Percentiles rank a stretch among this genome's conserved stretches.
These are phyloP conservation scores for Oligia latruncula DNA, from an alignment of 2,888 invertebrate genomes.

Conservation along the genomic window DNA sequence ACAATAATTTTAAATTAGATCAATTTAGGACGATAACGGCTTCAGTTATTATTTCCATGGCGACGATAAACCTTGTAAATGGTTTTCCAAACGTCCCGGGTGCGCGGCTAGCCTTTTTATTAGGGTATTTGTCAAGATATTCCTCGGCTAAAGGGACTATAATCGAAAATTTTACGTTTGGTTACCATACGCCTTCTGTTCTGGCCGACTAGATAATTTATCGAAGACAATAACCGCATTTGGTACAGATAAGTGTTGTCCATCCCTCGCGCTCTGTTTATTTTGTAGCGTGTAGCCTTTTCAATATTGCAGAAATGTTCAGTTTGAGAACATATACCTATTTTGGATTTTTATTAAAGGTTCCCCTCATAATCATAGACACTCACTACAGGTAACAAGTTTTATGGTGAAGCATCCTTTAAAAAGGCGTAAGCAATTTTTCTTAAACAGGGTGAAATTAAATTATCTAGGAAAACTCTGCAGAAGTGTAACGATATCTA, in stretches of 20 bases:
- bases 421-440: neutral
- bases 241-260: constrained; percentile 52
- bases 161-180: constrained; percentile 87
- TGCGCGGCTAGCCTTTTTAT: constrained; percentile 87
- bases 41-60: constrained; percentile 89
- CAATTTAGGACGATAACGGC: constrained; percentile 89
- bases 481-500: neutral
- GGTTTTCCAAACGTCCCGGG: constrained; percentile 88
- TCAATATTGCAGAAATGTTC: neutral
- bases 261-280: constrained; percentile 36
- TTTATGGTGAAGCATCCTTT: neutral
- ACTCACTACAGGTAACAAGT: neutral
- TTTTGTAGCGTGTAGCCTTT: constrained; percentile 16
- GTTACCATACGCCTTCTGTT: constrained; percentile 82
- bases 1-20: constrained; percentile 90
- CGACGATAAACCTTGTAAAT: constrained; percentile 89
- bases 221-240: constrained; percentile 64
- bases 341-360: neutral
- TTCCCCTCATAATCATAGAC: neutral
- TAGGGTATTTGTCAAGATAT: constrained; percentile 89
- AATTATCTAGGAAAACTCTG: neutral
- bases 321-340: neutral
- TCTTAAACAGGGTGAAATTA: neutral
- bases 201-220: constrained; percentile 73
- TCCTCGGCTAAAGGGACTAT: constrained; percentile 83